Evolutionary conservation across 2,888 invertebrate species (phyloP), one percentile per base, ranked within the genome.

Genomic region (Minunthozetes semirufus): DNA sequence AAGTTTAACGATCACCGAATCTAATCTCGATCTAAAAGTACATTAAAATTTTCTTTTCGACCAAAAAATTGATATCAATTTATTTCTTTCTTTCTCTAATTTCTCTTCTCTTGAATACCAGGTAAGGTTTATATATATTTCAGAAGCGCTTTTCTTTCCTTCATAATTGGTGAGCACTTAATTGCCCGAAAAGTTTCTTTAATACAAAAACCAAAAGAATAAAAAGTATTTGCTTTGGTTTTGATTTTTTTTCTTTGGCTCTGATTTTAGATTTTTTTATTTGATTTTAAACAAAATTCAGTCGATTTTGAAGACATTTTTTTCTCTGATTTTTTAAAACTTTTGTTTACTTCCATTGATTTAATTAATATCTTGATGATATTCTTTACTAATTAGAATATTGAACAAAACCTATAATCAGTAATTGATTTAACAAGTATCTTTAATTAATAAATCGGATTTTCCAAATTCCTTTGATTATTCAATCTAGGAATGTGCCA

Each of bases 121-220:
- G 33, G 33, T n/a, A n/a, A n/a, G n/a, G n/a, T n/a, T n/a, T n/a
- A 2, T 48, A 17, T 50, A 17, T 50, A 17, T n/a, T 19, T 50
- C 50, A 9, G 4, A 4, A 17, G 17, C 17, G 13, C 59, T 59
- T 15, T 59, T 27, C 1, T 27, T 59, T 17, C 4, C 25, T 22
- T 59, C 27, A 27, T 27, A 59, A 59, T 59, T 27, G 59, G 15
- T 59, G 29, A 59, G 59, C 59, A 59, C 59, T 59, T 59, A 59
- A 59, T 59, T 59, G 59, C 59, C 27, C 59, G 29, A 59, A 59
- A 59, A 29, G 59, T 59, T 59, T 59, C 42, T 42, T 42, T 42
- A 42, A 6, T 50, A 3, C 19, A 50, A 11, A 17, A 17, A 4
- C n/a, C 2, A 50, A 50, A 50, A 50, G 4, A n/a, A 4, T 48